phyloP scores from a whole-genome alignment of 2,888 invertebrate species.

The Ophion ventricosus region DNA sequence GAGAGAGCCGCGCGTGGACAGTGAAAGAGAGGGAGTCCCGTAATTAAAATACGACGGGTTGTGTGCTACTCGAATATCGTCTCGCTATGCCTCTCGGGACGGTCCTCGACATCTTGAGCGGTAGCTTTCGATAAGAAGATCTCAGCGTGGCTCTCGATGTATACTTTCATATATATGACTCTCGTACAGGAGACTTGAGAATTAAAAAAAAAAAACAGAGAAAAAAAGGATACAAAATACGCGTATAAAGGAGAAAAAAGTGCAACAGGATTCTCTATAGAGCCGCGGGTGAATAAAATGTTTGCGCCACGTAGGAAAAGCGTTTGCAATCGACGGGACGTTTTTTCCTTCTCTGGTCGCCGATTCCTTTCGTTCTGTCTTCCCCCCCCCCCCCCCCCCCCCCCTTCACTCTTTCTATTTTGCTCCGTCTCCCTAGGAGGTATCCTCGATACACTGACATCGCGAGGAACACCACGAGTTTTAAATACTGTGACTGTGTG shows the following conservation, averaged over 20 bases:
- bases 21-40: conserved; percentile 55
- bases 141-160: conserved; percentile 25
- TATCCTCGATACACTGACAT: conserved; percentile 17
- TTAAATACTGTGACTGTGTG: background rate
- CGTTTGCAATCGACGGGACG: conserved; percentile 4
- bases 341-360: background rate
- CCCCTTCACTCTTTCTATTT: conserved; percentile 10
- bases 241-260: conserved; percentile 16
- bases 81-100: conserved; percentile 28
- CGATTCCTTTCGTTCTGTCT: background rate
- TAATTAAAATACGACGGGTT: conserved; percentile 65
- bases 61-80: conserved; percentile 53
- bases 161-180: background rate
- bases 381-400: no score
- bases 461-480: background rate
- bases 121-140: conserved; percentile 62
- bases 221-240: conserved; percentile 8
- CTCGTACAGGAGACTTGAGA: conserved; percentile 20
- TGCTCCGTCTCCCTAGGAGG: background rate
- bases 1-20: conserved; percentile 52
- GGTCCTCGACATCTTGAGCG: conserved; percentile 62
- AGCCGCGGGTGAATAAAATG: conserved; percentile 29
- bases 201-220: conserved; percentile 37
- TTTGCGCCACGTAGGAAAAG: conserved; percentile 37
- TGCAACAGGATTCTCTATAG: conserved; percentile 41